Percentiles rank a stretch among this genome's conserved stretches.
Conservation (phyloP, 2,797 vertebrate genomes). For the Smutsia gigantea region DNA sequence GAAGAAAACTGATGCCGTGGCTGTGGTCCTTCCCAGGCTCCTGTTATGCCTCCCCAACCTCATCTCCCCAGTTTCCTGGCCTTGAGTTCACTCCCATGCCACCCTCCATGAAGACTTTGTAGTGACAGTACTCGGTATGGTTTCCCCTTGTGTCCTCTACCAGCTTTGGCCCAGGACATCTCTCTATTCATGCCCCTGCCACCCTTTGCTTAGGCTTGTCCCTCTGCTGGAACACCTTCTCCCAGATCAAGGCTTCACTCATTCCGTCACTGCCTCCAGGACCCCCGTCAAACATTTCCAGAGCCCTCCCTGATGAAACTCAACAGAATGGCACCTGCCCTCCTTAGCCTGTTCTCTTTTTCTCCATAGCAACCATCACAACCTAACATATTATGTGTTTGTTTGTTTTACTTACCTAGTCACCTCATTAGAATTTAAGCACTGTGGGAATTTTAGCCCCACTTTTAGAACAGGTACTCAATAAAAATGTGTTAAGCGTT, state of each 20-base stretch:
- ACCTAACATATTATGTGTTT: not conserved
- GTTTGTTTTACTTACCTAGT: not conserved
- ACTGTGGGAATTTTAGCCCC: not conserved
- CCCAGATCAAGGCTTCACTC: too few relatives aligned
- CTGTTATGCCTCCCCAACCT: too few relatives aligned
- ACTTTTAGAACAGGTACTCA: not conserved
- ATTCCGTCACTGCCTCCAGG: not conserved
- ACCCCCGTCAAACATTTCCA: not conserved
- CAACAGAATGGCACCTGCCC: not conserved
- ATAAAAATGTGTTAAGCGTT: not conserved
- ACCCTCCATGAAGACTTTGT: not conserved
- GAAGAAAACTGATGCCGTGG: not conserved
- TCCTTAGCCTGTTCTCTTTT: not conserved
- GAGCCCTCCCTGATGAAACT: not conserved
- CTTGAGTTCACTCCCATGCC: not conserved
- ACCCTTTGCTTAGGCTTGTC: not conserved
- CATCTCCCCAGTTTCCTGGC: not conserved
- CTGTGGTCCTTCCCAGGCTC: not conserved
- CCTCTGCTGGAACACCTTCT: not conserved
- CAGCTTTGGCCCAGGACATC: not conserved
- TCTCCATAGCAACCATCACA: slow-evolving; percentile 63
- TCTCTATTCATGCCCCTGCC: not conserved
- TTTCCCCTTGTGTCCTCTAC: not conserved
- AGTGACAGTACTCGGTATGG: not conserved
- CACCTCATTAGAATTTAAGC: slow-evolving; percentile 43